These are phyloP conservation scores for Halisarca cf. caerulea DNA, from an alignment of 37 sponge, comb jelly and placozoan genomes.

Conservation along the genomic window DNA sequence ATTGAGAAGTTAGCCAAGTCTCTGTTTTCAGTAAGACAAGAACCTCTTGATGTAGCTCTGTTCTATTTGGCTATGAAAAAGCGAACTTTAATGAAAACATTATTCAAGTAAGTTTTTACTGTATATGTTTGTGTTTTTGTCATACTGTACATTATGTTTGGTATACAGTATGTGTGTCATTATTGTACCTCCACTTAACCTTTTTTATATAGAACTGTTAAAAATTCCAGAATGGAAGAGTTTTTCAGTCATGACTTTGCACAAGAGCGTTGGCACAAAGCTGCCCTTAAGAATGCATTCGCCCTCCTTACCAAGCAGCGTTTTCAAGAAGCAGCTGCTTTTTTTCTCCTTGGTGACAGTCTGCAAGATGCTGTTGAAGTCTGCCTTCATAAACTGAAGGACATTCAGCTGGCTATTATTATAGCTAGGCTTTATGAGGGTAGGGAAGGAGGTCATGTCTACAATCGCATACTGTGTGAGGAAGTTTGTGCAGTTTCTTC, in stretches of 20 bases:
- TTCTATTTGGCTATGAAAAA: constrained; percentile 98
- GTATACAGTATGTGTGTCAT: too few species aligned
- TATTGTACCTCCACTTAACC: too few species aligned
- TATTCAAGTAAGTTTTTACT: constrained; percentile 72
- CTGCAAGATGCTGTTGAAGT: constrained; percentile 97
- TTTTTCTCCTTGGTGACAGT: constrained; percentile 88
- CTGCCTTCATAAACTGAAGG: constrained; percentile 70
- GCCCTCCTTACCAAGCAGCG: constrained; percentile 91
- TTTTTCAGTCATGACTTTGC: constrained; percentile 90
- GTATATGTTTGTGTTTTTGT: too few species aligned
- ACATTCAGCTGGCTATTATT: constrained; percentile 92
- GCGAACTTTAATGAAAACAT: constrained; percentile 74
- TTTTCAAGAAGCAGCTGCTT: constrained; percentile 95
- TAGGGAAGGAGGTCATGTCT: constrained; percentile 51
- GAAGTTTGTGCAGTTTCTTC: constrained; percentile 14
- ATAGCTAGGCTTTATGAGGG: constrained; percentile 84
- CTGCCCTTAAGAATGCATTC: constrained; percentile 97
- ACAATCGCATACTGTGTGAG: constrained; percentile 62
- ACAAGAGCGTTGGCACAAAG: constrained; percentile 88
- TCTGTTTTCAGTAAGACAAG: constrained; percentile 72
- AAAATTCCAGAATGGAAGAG: constrained; percentile 75
- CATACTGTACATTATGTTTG: too few species aligned
- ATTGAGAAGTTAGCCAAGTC: constrained; percentile 91
- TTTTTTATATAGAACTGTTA: constrained; percentile 67
- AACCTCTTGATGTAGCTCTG: constrained; percentile 92